Conservation (phyloP, 2,113 vertebrate genomes). For the Uria lomvia region DNA sequence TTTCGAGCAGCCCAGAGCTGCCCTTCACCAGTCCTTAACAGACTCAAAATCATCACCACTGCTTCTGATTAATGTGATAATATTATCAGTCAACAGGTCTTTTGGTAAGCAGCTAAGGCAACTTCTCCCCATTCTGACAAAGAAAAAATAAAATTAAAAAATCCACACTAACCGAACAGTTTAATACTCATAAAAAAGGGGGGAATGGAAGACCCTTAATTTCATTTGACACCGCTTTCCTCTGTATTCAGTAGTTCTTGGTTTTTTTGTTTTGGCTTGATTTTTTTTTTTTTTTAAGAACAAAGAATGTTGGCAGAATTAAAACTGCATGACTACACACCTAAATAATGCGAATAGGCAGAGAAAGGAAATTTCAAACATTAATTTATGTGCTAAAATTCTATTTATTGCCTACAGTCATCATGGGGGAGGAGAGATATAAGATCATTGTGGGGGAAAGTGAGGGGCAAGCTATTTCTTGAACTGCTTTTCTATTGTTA, state of each 20-base stretch:
- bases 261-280: not conserved
- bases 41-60: not conserved
- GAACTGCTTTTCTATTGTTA: not conserved
- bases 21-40: not conserved
- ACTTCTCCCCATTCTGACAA: not conserved
- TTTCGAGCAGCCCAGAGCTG: not conserved
- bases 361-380: not conserved
- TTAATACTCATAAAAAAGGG: not conserved
- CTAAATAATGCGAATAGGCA: not conserved
- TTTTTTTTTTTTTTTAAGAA: not conserved
- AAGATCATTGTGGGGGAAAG: not conserved
- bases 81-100: not conserved
- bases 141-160: not conserved
- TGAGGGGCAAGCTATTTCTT: not conserved
- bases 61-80: not conserved
- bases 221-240: not conserved
- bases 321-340: not conserved
- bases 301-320: not conserved
- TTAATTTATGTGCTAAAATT: not conserved
- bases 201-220: not conserved
- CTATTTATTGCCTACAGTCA: not conserved
- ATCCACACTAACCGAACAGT: not conserved
- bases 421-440: not conserved
- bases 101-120: not conserved
- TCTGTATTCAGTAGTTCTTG: not conserved